phyloP scores from a whole-genome alignment of 2,797 vertebrate species.

The Bucorvus abyssinicus region DNA sequence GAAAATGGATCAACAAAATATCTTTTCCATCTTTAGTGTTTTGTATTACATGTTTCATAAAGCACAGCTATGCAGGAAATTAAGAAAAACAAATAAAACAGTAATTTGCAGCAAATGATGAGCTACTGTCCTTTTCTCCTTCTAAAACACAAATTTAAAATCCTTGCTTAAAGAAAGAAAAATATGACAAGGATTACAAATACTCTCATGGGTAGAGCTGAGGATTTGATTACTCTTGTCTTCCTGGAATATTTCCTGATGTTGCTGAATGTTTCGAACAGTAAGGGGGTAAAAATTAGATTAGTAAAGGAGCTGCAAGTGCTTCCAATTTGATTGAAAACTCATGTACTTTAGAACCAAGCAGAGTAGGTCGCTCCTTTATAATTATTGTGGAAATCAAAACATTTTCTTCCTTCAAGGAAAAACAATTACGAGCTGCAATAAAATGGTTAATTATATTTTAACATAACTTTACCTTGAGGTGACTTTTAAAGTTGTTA shows the following conservation, averaged over 20 bases:
- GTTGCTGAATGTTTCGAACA: constrained; percentile 9
- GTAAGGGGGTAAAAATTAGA: constrained; percentile 1
- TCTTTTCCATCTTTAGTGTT: neutral
- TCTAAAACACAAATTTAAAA: neutral
- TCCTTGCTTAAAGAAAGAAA: neutral
- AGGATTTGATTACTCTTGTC: constrained; percentile 9
- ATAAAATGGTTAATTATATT: constrained; percentile 67
- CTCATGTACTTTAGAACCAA: neutral
- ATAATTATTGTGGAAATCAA: constrained; percentile 39
- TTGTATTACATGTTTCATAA: neutral
- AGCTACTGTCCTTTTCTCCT: neutral
- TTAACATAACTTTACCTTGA: constrained; percentile 60
- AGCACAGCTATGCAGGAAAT: neutral
- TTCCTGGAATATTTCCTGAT: neutral
- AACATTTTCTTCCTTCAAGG: constrained; percentile 45
- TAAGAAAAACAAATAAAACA: neutral
- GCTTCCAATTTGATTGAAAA: constrained; percentile 17
- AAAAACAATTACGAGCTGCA: constrained; percentile 47
- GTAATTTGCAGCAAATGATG: neutral
- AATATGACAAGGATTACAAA: neutral
- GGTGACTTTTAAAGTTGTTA: constrained; percentile 37
- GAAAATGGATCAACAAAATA: neutral
- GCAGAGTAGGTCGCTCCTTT: neutral
- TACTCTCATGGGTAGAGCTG: neutral
- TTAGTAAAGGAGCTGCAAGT: neutral